phyloP scores from a whole-genome alignment of 2,888 invertebrate genomes.

The Cosmia pyralina region DNA sequence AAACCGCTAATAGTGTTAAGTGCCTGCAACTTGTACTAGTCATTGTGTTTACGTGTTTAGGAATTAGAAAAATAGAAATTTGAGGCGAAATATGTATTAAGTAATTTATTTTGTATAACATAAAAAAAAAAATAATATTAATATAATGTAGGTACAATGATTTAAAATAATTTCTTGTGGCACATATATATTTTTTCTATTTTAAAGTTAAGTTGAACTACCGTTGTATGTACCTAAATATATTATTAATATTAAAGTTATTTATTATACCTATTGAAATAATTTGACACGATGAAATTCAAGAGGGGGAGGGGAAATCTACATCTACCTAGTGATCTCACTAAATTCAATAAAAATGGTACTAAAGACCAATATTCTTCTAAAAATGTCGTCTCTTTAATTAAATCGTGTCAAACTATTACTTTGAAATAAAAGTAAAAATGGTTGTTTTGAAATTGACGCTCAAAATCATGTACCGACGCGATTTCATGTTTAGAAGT shows the following conservation, averaged over 20 bases:
- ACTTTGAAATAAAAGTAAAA: slow-evolving; percentile 21
- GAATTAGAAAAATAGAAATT: slow-evolving; percentile 49
- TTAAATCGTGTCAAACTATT: slow-evolving; percentile 41
- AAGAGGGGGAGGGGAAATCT: neutral
- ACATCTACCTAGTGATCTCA: neutral
- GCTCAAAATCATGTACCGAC: slow-evolving; percentile 78
- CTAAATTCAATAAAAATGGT: neutral
- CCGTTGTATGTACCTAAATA: neutral
- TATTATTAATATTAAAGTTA: slow-evolving; percentile 28
- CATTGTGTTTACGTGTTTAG: slow-evolving; percentile 62
- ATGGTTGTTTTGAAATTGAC: slow-evolving; percentile 77
- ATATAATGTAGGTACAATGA: slow-evolving; percentile 28
- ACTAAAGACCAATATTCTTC: neutral
- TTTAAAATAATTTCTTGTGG: slow-evolving; percentile 54
- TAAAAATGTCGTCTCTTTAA: neutral
- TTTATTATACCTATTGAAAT: slow-evolving; percentile 31
- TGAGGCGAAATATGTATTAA: slow-evolving; percentile 43
- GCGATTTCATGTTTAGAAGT: slow-evolving; percentile 85
- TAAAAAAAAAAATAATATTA: slow-evolving; percentile 16
- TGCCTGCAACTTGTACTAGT: slow-evolving; percentile 66
- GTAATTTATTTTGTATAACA: slow-evolving; percentile 55
- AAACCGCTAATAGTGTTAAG: slow-evolving; percentile 33
- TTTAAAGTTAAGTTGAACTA: slow-evolving; percentile 43
- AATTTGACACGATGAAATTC: slow-evolving; percentile 44
- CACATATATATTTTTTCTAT: slow-evolving; percentile 49